Evolutionary conservation across 2,113 vertebrate species (phyloP).

Genomic region (Larimichthys crocea): DNA sequence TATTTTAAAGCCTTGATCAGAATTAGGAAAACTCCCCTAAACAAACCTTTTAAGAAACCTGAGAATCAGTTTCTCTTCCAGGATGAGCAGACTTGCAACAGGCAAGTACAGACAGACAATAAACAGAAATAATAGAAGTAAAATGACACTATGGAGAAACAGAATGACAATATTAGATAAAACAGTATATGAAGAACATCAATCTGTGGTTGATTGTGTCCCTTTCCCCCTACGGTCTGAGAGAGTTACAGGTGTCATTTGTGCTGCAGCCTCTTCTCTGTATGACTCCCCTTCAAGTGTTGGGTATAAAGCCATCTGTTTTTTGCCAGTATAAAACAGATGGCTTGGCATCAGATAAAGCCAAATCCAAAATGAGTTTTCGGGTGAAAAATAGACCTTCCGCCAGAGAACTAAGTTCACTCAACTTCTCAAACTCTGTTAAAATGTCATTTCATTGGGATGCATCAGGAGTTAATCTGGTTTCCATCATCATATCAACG

Average conservation of each 20-base stretch:
- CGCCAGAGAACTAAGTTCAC: neutral
- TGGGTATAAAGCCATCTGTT: neutral
- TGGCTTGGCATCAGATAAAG: constrained; percentile 11
- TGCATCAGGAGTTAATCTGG: neutral
- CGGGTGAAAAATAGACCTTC: constrained; percentile 7
- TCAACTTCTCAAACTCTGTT: constrained; percentile 1
- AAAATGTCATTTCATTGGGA: neutral
- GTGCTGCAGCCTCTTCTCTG: constrained; percentile 23
- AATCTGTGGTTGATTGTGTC: neutral
- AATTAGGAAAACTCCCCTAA: neutral
- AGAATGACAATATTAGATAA: neutral
- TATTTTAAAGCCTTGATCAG: neutral
- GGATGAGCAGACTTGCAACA: neutral
- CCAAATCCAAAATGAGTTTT: constrained; percentile 42
- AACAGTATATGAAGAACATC: neutral
- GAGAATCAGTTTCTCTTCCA: neutral
- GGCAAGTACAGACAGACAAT: neutral
- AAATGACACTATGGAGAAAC: neutral
- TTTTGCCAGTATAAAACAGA: constrained; percentile 40
- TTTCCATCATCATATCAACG: neutral
- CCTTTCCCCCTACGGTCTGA: neutral
- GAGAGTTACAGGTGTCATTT: constrained; percentile 29
- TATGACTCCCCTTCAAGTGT: constrained; percentile 16
- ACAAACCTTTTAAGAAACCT: neutral
- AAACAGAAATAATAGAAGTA: neutral